Base-by-base conservation (phyloP, 2,888 invertebrate species). In the Stenodema calcarata region DNA sequence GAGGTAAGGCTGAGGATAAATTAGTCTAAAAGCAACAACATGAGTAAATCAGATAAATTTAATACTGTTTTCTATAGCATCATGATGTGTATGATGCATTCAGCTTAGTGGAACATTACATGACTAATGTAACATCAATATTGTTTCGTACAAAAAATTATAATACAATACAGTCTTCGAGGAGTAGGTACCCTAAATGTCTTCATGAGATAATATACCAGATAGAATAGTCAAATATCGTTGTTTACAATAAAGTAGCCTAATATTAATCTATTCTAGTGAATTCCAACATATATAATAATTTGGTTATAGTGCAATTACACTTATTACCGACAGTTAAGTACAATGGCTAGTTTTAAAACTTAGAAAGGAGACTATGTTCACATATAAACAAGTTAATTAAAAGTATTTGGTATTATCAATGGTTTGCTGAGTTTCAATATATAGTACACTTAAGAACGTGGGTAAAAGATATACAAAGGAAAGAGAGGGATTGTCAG, bases 341-440 rank as follows among this genome's bases (percentile, higher is more conserved):
- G 73, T 73, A 73, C 73, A 30, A 73, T 73, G 18, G 73, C 23
- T 62, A 62, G 62, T 7, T 62, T 16, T 23, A 62, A 23, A 23
- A 23, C 27, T 62, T 62, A 62, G 62, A 62, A 62, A 62, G 18
- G 18, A 62, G 62, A 62, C 62, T 62, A 41, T 75, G 73, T 41
- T 75, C 41, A 12, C 30, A 73, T 30, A 30, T 11, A 9, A 73
- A 73, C 14, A 73, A 73, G n/a, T 23, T 78, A 78, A 44, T 42
- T 78, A 78, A 42, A 78, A 42, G 78, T 78, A 78, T 78, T 78
- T 78, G 78, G 78, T 78, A 44, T 78, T 23, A 44, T 78, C 78
- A 78, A 78, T 78, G 44, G 78, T 41, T 78, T 42, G 41, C 47
- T 44, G 78, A 27, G n/a, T 78, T 18, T 44, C 73, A 41, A 35